Base-by-base conservation (phyloP, 2,888 invertebrate species). In the Conus canariensis region DNA sequence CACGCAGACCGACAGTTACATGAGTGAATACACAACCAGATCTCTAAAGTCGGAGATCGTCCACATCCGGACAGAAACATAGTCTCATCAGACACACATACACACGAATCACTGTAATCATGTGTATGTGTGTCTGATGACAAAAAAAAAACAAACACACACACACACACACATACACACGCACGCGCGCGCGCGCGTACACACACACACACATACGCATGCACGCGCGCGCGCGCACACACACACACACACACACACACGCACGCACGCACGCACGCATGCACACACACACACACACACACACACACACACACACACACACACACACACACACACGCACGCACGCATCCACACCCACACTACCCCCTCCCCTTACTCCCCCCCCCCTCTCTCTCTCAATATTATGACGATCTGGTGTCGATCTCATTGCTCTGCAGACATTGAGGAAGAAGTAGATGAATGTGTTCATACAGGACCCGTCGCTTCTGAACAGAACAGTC, bases 241-340 rank as follows among this genome's bases (percentile, higher is more conserved):
- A 74, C 74, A 74, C 74, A 74, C 25, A 74, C 74, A 74, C 74
- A 74, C 25, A 74, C 74, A 74, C 74, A 74, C 74, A 74, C 25
- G 25, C 74, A 74, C 74, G 25, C 74, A 74, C 74, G 25, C 74
- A 25, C 74, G 25, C 74, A 25, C 74, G 22, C 70, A 70, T 19
- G 22, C 70, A 22, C 70, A 22, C 70, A 22, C 70, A 22, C 70
- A 22, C 70, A 22, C 70, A 70, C 70, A 70, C 70, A 30, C 30
- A 30, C 30, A 30, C 30, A 30, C 30, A 70, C 70, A 70, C 70
- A 70, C 70, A 74, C 70, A 74, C 70, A 74, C 70, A 74, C 70
- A 74, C n/a, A n/a, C 22, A 22, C 22, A n/a, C 70, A 74, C 70
- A 74, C n/a, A 19, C 19, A 19, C 19, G 0, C 70, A 22, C 70